phyloP scores from a whole-genome alignment of 2,113 vertebrate genomes.

The Daubentonia madagascariensis region DNA sequence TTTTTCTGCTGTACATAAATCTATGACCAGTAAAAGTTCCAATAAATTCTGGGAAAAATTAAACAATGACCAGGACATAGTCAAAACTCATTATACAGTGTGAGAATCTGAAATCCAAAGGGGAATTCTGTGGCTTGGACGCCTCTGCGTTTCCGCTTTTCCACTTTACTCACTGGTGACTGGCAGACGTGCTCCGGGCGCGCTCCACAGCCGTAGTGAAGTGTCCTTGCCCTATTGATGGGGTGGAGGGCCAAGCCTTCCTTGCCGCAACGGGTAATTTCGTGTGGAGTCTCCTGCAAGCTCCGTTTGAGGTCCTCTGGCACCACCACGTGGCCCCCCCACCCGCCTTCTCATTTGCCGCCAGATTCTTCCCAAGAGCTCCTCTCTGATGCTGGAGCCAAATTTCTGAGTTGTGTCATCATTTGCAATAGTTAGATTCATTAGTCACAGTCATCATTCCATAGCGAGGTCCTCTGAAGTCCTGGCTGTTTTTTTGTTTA shows the following conservation, averaged over 20 bases:
- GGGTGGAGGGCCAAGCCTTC: rapidly evolving
- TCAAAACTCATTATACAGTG: background rate
- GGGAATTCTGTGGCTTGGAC: background rate
- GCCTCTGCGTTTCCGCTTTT: background rate
- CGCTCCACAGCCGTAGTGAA: rapidly evolving
- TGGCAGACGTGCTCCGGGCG: rapidly evolving
- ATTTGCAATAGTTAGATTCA: background rate
- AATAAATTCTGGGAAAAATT: background rate
- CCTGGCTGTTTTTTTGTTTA: background rate
- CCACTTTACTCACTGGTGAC: rapidly evolving
- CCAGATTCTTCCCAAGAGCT: rapidly evolving
- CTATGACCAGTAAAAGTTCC: background rate
- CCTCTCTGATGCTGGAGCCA: background rate
- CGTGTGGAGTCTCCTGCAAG: rapidly evolving
- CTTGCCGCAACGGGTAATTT: rapidly evolving
- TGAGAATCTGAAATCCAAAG: rapidly evolving
- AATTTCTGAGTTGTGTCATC: background rate
- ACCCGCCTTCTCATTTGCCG: too few relatives aligned
- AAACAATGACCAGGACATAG: background rate
- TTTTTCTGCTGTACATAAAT: background rate
- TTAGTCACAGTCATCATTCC: rapidly evolving
- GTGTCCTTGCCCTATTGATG: rapidly evolving
- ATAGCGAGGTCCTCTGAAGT: background rate
- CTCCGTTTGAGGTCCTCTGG: background rate
- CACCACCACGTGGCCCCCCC: conserved; percentile 46